Evolutionary conservation across 2,888 invertebrate genomes (phyloP).

Genomic region (Phorcus lineatus): DNA sequence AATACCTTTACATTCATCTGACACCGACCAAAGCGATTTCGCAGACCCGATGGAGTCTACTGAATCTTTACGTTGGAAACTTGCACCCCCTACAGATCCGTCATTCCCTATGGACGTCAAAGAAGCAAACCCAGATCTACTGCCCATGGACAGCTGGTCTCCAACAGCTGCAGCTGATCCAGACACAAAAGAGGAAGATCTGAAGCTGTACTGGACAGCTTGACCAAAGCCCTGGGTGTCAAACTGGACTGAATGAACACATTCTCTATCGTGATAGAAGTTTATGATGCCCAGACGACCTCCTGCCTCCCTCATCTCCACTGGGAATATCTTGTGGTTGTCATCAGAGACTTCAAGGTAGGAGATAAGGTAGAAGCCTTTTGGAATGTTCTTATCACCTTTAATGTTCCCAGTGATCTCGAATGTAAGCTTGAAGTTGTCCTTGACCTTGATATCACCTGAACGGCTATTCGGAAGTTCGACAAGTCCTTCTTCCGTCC

Average conservation of each 20-base stretch:
- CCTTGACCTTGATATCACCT: neutral
- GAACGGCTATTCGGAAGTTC: slow-evolving; percentile 1
- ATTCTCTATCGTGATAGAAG: neutral
- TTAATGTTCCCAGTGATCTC: neutral
- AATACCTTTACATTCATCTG: no score
- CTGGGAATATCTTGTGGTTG: slow-evolving; percentile 3
- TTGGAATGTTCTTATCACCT: neutral
- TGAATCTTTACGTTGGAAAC: neutral
- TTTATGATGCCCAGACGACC: slow-evolving; percentile 7
- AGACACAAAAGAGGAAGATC: neutral
- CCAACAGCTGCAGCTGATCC: neutral
- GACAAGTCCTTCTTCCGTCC: neutral
- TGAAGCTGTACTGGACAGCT: neutral
- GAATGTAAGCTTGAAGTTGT: neutral
- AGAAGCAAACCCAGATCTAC: neutral
- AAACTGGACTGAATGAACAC: slow-evolving; percentile 1
- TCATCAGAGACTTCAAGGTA: neutral
- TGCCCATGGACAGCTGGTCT: neutral
- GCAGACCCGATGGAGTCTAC: neutral
- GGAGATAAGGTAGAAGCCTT: neutral
- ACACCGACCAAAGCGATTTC: neutral
- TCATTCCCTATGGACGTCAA: neutral
- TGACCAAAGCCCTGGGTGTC: neutral
- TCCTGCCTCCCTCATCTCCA: neutral
- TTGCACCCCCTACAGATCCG: neutral